phyloP scores from a whole-genome alignment of 2,888 invertebrate species.

The Athrips mouffetella region DNA sequence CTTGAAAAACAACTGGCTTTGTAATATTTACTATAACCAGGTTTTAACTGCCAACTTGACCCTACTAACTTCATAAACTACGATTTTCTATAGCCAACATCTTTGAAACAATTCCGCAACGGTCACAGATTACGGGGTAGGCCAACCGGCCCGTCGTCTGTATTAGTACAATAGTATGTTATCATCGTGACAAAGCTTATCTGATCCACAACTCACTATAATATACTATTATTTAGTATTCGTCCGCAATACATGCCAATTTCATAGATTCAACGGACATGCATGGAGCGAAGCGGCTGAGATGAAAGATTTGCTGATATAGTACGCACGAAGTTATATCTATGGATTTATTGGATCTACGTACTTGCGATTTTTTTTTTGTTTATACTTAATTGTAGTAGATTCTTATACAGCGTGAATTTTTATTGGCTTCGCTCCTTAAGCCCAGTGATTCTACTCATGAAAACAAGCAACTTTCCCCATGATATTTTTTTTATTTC shows the following conservation, averaged over 20 bases:
- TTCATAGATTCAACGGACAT: conserved; percentile 48
- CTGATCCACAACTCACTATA: conserved; percentile 52
- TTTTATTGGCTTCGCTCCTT: too few species aligned
- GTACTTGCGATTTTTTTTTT: too few species aligned
- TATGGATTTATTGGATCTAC: too few species aligned
- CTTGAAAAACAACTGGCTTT: too few species aligned
- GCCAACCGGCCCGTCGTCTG: conserved; percentile 20
- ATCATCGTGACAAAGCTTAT: conserved; percentile 68
- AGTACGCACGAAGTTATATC: too few species aligned
- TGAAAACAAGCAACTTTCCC: too few species aligned
- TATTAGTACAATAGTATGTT: conserved; percentile 69
- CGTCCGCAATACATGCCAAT: conserved; percentile 65
- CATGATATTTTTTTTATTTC: too few species aligned
- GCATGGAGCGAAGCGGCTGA: conserved; percentile 4
- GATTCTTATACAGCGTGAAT: too few species aligned
- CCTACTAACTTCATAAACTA: background rate
- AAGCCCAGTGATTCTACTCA: too few species aligned
- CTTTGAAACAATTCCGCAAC: conserved; percentile 2
- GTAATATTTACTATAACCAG: background rate
- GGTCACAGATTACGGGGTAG: conserved; percentile 7
- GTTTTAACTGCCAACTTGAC: background rate
- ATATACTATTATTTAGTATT: conserved; percentile 44
- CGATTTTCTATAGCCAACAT: conserved; percentile 4
- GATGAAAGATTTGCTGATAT: background rate
- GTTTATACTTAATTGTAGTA: too few species aligned